Conservation (phyloP, 2,888 invertebrate genomes). For the Nysson spinosus region DNA sequence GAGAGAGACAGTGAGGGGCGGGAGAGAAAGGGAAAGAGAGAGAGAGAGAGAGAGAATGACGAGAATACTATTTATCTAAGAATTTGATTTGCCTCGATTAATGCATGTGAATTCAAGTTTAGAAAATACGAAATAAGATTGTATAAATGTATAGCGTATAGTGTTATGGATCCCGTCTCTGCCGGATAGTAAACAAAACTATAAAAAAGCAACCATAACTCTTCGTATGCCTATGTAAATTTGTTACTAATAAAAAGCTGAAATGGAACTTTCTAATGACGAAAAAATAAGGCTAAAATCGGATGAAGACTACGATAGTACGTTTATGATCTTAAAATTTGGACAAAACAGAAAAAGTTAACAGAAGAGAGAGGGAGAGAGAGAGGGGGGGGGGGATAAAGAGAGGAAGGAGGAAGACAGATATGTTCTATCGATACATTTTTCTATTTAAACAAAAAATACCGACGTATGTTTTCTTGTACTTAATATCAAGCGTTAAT, state of each 20-base stretch:
- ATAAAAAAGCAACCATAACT: conserved; percentile 56
- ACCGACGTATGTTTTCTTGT: conserved; percentile 43
- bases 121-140: conserved; percentile 66
- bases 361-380: neutral
- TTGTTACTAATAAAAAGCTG: conserved; percentile 65
- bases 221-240: conserved; percentile 71
- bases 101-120: conserved; percentile 56
- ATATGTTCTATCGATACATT: conserved; percentile 26
- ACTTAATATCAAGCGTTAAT: conserved; percentile 53
- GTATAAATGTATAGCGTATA: conserved; percentile 76
- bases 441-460: conserved; percentile 27
- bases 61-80: conserved; percentile 28
- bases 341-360: conserved; percentile 21
- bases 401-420: conserved; percentile 1
- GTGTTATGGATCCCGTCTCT: conserved; percentile 69
- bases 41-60: conserved; percentile 4
- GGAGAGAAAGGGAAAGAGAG: conserved; percentile 19
- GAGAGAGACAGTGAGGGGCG: conserved; percentile 8
- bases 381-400: too few relatives aligned
- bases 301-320: conserved; percentile 9
- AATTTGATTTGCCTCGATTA: conserved; percentile 53
- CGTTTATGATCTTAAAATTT: conserved; percentile 12
- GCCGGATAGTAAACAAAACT: conserved; percentile 62
- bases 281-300: conserved; percentile 34
- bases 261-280: conserved; percentile 56